These are phyloP conservation scores for Helicoverpa assulta DNA, from an alignment of 2,888 invertebrate genomes.

Conservation along the genomic window DNA sequence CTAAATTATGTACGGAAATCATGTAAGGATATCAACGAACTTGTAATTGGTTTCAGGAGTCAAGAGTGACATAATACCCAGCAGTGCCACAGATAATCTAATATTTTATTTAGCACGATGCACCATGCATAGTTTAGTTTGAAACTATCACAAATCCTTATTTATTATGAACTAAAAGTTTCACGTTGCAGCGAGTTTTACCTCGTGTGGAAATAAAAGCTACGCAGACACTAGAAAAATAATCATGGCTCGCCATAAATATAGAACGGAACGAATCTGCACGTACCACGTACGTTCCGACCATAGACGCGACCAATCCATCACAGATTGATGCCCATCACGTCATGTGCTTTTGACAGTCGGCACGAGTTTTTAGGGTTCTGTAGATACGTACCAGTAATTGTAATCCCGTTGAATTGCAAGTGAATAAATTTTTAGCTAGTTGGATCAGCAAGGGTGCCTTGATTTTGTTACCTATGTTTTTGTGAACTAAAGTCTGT, in stretches of 20 bases:
- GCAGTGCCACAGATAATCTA: not conserved
- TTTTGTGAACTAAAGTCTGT: too few relatives aligned
- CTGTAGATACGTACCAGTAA: not conserved
- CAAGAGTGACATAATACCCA: constrained; percentile 1
- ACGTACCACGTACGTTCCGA: constrained; percentile 3
- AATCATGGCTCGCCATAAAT: not conserved
- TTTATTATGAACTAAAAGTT: constrained; percentile 39
- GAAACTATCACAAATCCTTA: constrained; percentile 29
- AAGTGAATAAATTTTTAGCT: not conserved
- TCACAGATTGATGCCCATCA: constrained; percentile 50
- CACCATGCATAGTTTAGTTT: constrained; percentile 4
- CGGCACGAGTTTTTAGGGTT: constrained; percentile 28
- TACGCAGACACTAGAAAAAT: not conserved
- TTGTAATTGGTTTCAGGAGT: not conserved
- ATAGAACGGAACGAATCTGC: not conserved
- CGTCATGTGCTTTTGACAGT: constrained; percentile 54
- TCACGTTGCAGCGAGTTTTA: constrained; percentile 8
- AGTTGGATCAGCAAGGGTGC: not conserved
- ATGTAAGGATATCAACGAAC: not conserved
- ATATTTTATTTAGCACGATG: constrained; percentile 24
- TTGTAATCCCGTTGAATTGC: not conserved
- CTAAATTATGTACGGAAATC: too few relatives aligned
- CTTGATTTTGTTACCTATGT: too few relatives aligned
- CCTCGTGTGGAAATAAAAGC: constrained; percentile 3
- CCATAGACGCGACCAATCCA: constrained; percentile 42